A percentile compares a stretch with the other conserved stretches of the same genome.
phyloP scores from a whole-genome alignment of 2,113 vertebrate genomes.

The Calyptommatus sinebrachiatus region DNA sequence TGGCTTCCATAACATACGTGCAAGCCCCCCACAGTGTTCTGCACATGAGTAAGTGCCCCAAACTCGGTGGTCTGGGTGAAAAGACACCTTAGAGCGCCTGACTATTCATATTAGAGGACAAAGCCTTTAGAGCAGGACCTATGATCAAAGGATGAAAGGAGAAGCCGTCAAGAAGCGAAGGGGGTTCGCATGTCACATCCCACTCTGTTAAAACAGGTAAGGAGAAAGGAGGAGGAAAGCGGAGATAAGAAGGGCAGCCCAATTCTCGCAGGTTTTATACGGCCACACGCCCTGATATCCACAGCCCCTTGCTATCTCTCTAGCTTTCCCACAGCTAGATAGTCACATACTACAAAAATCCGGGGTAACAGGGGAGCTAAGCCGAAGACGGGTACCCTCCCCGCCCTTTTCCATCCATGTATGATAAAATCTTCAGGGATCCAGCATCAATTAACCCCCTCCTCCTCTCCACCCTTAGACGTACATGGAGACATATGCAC shows the following conservation, averaged over 20 bases:
- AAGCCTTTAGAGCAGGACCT: not conserved
- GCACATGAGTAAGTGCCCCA: not conserved
- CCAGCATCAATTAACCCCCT: constrained; percentile 37
- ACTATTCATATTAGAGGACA: not conserved
- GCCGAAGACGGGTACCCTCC: not conserved
- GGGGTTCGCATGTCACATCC: not conserved
- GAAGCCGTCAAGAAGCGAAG: not conserved
- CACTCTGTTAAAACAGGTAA: not conserved
- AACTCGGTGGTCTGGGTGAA: no score
- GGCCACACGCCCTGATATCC: not conserved
- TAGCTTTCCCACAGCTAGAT: not conserved
- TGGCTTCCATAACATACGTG: not conserved
- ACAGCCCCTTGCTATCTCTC: no score
- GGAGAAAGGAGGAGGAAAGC: not conserved
- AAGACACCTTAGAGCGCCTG: no score
- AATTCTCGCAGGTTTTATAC: not conserved
- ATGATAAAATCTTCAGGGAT: constrained; percentile 47
- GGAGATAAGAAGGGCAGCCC: not conserved
- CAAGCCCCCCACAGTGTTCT: not conserved
- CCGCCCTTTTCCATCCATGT: not conserved
- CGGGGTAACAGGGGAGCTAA: not conserved
- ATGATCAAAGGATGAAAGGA: not conserved
- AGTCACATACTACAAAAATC: not conserved
- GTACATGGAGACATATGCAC: not conserved
- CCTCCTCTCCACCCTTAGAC: not conserved